A percentile compares a stretch with the other conserved stretches of the same genome.
These are phyloP conservation scores for Hypercompe scribonia DNA, from an alignment of 2,888 invertebrate genomes.

Conservation along the genomic window DNA sequence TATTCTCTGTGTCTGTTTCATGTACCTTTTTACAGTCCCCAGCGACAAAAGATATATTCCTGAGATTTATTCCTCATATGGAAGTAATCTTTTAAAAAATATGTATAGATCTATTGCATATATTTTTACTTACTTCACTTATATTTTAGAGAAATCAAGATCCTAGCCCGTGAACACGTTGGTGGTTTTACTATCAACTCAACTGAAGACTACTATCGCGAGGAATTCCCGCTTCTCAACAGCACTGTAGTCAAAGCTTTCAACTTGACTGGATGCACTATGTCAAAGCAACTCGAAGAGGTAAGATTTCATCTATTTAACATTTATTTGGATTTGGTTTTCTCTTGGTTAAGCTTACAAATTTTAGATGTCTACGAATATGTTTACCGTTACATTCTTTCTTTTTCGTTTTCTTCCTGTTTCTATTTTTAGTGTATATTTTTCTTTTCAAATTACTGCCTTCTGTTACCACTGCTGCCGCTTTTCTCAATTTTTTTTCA, in stretches of 20 bases:
- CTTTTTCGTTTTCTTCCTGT: neutral
- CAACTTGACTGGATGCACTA: constrained; percentile 89
- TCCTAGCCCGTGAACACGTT: constrained; percentile 75
- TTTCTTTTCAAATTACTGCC: too few species aligned
- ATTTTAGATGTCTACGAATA: neutral
- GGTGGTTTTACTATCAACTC: constrained; percentile 78
- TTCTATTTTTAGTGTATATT: too few species aligned
- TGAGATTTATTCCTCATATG: too few species aligned
- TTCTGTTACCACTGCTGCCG: neutral
- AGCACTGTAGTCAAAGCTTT: constrained; percentile 69
- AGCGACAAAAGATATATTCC: too few species aligned
- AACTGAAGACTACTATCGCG: constrained; percentile 86
- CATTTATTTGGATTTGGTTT: neutral
- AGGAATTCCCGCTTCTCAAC: constrained; percentile 73
- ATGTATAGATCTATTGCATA: neutral
- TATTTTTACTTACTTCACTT: neutral
- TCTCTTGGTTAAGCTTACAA: neutral
- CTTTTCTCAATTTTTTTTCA: neutral
- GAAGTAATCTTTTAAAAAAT: too few species aligned
- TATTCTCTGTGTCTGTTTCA: too few species aligned
- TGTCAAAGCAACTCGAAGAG: constrained; percentile 91
- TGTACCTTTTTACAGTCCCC: too few species aligned
- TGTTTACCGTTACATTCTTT: neutral
- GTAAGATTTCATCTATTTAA: constrained; percentile 69
- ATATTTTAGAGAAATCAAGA: constrained; percentile 79